A percentile compares a stretch with the other conserved stretches of the same genome.
Evolutionary conservation across 2,797 vertebrate genomes (phyloP).

Genomic region (Etheostoma perlongum): DNA sequence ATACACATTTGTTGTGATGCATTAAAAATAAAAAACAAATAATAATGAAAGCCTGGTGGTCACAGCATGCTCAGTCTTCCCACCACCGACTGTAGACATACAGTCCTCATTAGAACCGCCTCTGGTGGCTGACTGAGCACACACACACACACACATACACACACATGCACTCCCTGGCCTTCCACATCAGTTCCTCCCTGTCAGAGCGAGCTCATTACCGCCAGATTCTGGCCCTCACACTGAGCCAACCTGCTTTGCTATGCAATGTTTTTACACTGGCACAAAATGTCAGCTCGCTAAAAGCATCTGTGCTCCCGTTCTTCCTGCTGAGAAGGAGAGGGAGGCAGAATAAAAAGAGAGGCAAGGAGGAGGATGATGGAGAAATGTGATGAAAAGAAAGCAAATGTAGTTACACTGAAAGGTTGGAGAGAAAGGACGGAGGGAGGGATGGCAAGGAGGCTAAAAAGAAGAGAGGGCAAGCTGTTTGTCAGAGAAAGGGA

Average conservation of each 20-base stretch:
- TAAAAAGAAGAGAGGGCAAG: constrained; percentile 40
- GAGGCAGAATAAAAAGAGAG: constrained; percentile 13
- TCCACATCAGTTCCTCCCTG: constrained; percentile 75
- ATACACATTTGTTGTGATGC: constrained; percentile 36
- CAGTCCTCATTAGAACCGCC: constrained; percentile 69
- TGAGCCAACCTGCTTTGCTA: constrained; percentile 80
- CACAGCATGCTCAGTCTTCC: constrained; percentile 51
- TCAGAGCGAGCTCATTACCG: constrained; percentile 80
- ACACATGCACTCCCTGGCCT: constrained; percentile 57
- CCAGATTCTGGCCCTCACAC: constrained; percentile 77
- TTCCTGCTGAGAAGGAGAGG: constrained; percentile 56
- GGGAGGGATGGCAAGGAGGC: constrained; percentile 25
- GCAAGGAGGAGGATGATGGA: constrained; percentile 32
- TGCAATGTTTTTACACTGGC: constrained; percentile 77
- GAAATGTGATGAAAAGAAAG: constrained; percentile 51
- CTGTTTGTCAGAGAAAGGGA: constrained; percentile 41
- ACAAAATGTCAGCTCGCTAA: constrained; percentile 83
- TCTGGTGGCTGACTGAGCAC: constrained; percentile 48
- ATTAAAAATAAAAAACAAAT: constrained; percentile 52
- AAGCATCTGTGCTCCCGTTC: constrained; percentile 73
- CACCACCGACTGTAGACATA: constrained; percentile 49
- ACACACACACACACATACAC: constrained; percentile 36
- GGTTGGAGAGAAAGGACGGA: constrained; percentile 39
- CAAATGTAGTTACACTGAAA: constrained; percentile 57
- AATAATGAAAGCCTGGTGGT: constrained; percentile 47